phyloP scores from a whole-genome alignment of 2,888 invertebrate species.

The Tetrapedia diversipes region DNA sequence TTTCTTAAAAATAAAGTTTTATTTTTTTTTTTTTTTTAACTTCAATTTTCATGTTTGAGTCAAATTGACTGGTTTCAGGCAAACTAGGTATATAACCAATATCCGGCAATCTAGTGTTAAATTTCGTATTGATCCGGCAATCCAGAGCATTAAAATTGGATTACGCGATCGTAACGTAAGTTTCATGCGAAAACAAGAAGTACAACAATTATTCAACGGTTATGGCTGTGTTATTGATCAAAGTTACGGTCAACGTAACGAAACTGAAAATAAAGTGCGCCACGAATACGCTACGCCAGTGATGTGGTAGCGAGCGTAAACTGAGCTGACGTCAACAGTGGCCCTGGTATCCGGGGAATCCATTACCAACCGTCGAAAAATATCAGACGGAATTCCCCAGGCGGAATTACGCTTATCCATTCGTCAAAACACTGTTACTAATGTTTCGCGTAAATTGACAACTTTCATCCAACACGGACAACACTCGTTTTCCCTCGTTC shows the following conservation, averaged over 20 bases:
- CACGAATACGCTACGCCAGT: conserved; percentile 27
- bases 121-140: too few species aligned
- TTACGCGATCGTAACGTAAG: background rate
- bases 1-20: too few species aligned
- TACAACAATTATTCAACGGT: background rate
- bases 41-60: too few species aligned
- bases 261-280: conserved; percentile 42
- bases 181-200: background rate
- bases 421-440: background rate
- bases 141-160: background rate
- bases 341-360: conserved; percentile 49
- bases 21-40: too few species aligned
- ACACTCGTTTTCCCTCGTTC: background rate
- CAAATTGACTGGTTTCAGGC: too few species aligned
- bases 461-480: too few species aligned
- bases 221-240: conserved; percentile 12
- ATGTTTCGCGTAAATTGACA: background rate
- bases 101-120: too few species aligned
- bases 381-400: conserved; percentile 42
- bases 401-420: conserved; percentile 14
- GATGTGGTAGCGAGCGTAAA: conserved; percentile 41
- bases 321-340: conserved; percentile 56
- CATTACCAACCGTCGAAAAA: conserved; percentile 51
- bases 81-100: too few species aligned
- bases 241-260: conserved; percentile 33